Conservation (phyloP, 92 coral and sea anemone species). For the Phenganax marumi region DNA sequence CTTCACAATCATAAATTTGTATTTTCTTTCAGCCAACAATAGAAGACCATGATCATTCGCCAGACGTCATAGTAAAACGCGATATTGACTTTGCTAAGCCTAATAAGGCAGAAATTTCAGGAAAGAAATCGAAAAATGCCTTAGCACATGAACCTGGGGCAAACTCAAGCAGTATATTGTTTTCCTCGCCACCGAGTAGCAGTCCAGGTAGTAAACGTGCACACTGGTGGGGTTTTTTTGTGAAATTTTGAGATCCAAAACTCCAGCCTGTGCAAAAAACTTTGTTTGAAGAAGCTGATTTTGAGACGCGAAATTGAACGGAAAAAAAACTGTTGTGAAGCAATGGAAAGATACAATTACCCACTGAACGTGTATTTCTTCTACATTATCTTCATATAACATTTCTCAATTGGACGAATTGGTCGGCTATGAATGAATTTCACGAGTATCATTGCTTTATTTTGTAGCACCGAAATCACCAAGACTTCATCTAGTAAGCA, state of each 20-base stretch:
- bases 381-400: no score
- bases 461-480: no score
- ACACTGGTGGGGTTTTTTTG: no score
- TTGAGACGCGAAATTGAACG: no score
- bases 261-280: no score
- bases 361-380: not conserved
- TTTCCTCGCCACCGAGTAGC: slow-evolving; percentile 14
- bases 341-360: not conserved
- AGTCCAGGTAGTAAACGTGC: slow-evolving; percentile 48
- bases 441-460: not conserved
- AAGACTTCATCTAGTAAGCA: no score
- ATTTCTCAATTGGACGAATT: no score
- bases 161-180: slow-evolving; percentile 15
- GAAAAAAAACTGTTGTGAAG: no score
- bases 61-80: slow-evolving; percentile 20
- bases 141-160: not conserved
- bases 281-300: no score
- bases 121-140: slow-evolving; percentile 21
- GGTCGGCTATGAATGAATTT: not conserved
- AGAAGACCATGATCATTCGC: not conserved
- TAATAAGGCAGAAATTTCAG: not conserved
- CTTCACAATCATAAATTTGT: not conserved
- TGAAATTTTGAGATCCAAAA: no score
- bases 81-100: slow-evolving; percentile 18
- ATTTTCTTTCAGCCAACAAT: not conserved